Conservation (phyloP, 2,888 invertebrate species). For the Drosophila nigritarsus region DNA sequence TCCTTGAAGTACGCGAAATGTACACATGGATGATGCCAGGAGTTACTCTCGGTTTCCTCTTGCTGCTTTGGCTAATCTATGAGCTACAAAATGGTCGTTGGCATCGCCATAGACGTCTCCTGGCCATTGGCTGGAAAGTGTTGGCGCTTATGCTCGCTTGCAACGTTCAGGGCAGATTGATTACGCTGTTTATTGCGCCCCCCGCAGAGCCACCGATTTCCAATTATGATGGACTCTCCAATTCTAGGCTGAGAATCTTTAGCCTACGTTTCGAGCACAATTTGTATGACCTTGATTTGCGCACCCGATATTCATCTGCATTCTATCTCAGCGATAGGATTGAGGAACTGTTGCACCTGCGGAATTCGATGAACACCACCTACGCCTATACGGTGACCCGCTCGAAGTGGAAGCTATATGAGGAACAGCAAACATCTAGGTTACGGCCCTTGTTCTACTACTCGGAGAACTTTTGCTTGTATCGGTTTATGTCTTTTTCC, state of each 20-base stretch:
- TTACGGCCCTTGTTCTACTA: conserved; percentile 54
- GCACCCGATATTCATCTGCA: conserved; percentile 42
- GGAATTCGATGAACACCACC: conserved; percentile 55
- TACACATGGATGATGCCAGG: conserved; percentile 23
- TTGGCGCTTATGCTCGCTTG: conserved; percentile 33
- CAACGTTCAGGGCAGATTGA: conserved; percentile 51
- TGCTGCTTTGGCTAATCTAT: conserved; percentile 25
- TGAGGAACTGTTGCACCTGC: conserved; percentile 26
- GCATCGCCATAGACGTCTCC: conserved; percentile 31
- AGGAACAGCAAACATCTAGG: conserved; percentile 45
- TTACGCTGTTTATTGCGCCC: conserved; percentile 40
- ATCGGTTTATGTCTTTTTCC: conserved; percentile 38
- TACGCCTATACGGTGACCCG: conserved; percentile 57
- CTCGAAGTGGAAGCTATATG: conserved; percentile 65
- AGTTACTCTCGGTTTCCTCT: conserved; percentile 17
- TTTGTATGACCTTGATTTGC: conserved; percentile 53
- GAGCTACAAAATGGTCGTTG: conserved; percentile 26
- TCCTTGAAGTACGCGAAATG: conserved; percentile 17
- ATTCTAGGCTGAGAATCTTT: conserved; percentile 43
- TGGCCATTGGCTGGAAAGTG: conserved; percentile 47
- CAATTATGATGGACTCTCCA: conserved; percentile 34
- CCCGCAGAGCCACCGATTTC: conserved; percentile 28
- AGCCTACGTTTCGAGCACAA: conserved; percentile 47
- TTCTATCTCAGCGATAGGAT: conserved; percentile 43
- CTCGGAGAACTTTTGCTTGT: conserved; percentile 50